These are phyloP conservation scores for Eumeta japonica DNA, from an alignment of 1,140 invertebrate species.

Conservation along the genomic window DNA sequence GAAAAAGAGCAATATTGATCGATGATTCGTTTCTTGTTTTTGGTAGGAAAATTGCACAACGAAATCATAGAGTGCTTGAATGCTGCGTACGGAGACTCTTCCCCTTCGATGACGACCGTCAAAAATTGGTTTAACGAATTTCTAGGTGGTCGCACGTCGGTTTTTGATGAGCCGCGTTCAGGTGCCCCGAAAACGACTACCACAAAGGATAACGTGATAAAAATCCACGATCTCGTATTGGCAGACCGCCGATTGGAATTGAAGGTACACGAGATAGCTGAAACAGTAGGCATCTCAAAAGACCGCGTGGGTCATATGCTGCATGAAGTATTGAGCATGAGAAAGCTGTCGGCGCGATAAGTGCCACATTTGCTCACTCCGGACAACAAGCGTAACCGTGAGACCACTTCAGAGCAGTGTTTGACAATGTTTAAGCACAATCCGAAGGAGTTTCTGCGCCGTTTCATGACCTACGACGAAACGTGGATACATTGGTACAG, in stretches of 20 bases:
- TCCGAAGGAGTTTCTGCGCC: conserved; percentile 25
- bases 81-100: conserved; percentile 18
- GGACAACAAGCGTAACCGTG: conserved; percentile 25
- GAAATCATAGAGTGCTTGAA: too few relatives aligned
- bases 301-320: conserved; percentile 18
- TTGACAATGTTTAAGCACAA: conserved; percentile 31
- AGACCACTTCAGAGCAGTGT: conserved; percentile 21
- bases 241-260: conserved; percentile 21
- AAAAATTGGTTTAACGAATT: conserved; percentile 26
- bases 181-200: conserved; percentile 18
- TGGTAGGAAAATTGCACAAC: conserved; percentile 12
- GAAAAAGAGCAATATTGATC: conserved; percentile 14
- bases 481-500: conserved; percentile 42
- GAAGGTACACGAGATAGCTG: conserved; percentile 23
- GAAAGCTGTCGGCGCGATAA: conserved; percentile 20
- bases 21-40: conserved; percentile 16
- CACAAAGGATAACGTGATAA: conserved; percentile 24
- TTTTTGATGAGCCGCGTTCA: conserved; percentile 23
- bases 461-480: conserved; percentile 30
- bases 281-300: conserved; percentile 18
- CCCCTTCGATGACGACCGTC: conserved; percentile 20
- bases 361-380: conserved; percentile 26
- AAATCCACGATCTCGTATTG: conserved; percentile 22
- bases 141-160: conserved; percentile 24
- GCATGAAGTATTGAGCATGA: too few relatives aligned